Evolutionary conservation across 2,797 vertebrate species (phyloP).

Genomic region (Euthynnus affinis): DNA sequence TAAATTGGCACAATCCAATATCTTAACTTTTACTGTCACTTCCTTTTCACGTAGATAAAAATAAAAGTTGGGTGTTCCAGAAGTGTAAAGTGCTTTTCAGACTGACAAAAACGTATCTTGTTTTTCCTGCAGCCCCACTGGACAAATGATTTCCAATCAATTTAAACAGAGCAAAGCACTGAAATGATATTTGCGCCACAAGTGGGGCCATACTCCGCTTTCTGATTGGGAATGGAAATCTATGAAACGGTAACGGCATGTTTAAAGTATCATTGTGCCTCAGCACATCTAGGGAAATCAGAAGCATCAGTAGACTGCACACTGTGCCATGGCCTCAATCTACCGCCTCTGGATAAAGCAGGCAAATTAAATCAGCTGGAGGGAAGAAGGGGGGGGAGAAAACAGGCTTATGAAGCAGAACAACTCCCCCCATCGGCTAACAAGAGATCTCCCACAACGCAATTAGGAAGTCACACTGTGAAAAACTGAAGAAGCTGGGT

Average conservation of each 20-base stretch:
- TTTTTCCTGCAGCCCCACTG: constrained; percentile 9
- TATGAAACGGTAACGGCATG: constrained; percentile 13
- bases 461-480: constrained; percentile 47
- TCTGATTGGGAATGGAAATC: constrained; percentile 50
- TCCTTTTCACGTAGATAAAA: not conserved
- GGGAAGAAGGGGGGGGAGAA: constrained; percentile 11
- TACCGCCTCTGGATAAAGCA: constrained; percentile 43
- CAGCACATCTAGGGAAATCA: constrained; percentile 70
- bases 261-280: constrained; percentile 52
- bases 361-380: constrained; percentile 49
- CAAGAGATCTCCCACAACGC: constrained; percentile 47
- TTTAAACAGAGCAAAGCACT: constrained; percentile 45
- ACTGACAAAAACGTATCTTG: constrained; percentile 9
- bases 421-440: constrained; percentile 50
- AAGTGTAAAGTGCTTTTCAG: not conserved
- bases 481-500: constrained; percentile 18
- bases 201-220: not conserved
- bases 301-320: constrained; percentile 57
- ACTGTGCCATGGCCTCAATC: constrained; percentile 49
- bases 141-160: constrained; percentile 37
- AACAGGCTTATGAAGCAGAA: constrained; percentile 57
- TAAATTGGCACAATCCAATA: not conserved
- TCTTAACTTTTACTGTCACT: not conserved
- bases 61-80: not conserved
- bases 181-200: constrained; percentile 24